phyloP scores from a whole-genome alignment of 2,113 vertebrate species.

The Cyprinodon variegatus region DNA sequence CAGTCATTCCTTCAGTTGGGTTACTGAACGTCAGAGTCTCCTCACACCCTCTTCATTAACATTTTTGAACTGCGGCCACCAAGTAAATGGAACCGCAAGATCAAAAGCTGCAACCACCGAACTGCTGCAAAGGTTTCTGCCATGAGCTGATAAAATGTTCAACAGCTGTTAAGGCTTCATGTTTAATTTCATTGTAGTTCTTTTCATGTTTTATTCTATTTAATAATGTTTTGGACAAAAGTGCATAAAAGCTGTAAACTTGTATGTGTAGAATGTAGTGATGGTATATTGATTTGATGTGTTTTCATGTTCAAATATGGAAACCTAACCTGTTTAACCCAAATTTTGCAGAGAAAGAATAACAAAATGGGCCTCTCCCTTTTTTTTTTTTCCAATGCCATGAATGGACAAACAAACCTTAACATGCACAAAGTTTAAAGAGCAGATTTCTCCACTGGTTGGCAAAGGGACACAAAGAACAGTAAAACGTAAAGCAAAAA shows the following conservation, averaged over 20 bases:
- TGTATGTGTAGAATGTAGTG: too few relatives aligned
- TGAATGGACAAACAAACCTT: neutral
- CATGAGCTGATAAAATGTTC: too few relatives aligned
- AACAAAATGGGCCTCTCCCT: neutral
- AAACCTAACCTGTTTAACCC: neutral
- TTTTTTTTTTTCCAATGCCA: neutral
- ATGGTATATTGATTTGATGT: neutral
- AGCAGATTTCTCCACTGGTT: neutral
- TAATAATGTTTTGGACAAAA: neutral
- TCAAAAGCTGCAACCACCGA: neutral
- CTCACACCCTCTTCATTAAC: neutral
- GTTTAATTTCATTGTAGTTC: neutral
- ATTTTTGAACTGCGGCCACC: neutral
- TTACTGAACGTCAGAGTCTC: neutral
- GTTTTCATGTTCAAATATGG: neutral
- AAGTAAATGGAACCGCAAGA: neutral
- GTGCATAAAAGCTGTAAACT: neutral
- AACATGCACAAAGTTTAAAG: neutral
- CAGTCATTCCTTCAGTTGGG: too few relatives aligned
- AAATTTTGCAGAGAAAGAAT: neutral
- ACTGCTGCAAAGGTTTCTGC: too few relatives aligned
- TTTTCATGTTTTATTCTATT: neutral
- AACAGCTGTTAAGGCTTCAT: too few relatives aligned
- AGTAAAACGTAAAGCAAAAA: slow-evolving; percentile 8
- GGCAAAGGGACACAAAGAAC: neutral